Evolutionary conservation across 1,140 invertebrate genomes (phyloP), one percentile per base, ranked within the genome.

Genomic region (Leptoteleia sp.): DNA sequence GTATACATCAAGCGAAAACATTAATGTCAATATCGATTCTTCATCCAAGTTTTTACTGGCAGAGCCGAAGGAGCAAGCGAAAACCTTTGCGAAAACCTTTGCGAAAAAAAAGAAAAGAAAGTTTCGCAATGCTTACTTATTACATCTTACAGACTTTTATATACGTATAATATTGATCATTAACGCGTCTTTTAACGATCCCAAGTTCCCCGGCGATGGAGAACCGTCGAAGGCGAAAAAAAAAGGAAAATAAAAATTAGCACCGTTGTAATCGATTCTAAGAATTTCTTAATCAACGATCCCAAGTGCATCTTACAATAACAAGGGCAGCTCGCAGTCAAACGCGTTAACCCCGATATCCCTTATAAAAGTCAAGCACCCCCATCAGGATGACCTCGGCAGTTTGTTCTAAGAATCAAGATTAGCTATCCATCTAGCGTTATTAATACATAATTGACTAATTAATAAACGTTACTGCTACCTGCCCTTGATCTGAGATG

Each of bases 1-100:
- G n/a, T 27, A 17, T 48, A 47, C 43, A 61, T 48, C 57, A 38
- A 61, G 11, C n/a, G 42, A 38, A 37, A 61, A 45, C 55, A 35
- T 59, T 38, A 61, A 47, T 22, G 43, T 61, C 57, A 61, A 48
- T 47, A 61, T 61, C 57, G 57, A 61, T 48, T 61, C 48, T 38
- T 38, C 43, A 17, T 47, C 31, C 19, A n/a, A 47, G 29, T 47
- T 47, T 45, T 45, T 45, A 7, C 27, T 5, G 7, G 29, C 27
- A 11, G 13, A 11, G 17, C 7, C 1, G n/a, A 0, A 31, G 40
- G n/a, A 8, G 11, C 54, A n/a, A 11, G 5, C 29, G 17, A 6
- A 40, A 27, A 15, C 37, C 52, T n/a, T 11, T 16, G 16, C n/a
- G n/a, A n/a, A n/a, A n/a, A n/a, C n/a, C n/a, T n/a, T n/a, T n/a